phyloP scores from a whole-genome alignment of 2,888 invertebrate species.

The Exocentrus adspersus region DNA sequence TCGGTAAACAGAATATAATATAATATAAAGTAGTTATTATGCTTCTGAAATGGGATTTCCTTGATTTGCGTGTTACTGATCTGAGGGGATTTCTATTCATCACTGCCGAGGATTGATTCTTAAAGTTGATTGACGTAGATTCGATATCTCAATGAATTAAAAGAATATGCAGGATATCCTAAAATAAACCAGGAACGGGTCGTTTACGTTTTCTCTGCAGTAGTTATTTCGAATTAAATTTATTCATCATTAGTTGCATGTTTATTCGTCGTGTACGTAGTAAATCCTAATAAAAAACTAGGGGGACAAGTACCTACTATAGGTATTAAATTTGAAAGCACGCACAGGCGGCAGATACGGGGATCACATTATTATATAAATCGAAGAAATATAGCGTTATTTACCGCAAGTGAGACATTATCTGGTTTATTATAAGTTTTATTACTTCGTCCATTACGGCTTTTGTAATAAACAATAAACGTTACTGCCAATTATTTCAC shows the following conservation, averaged over 20 bases:
- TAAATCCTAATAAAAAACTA: not conserved
- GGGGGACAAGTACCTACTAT: too few species aligned
- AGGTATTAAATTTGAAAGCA: not conserved
- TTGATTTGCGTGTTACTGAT: not conserved
- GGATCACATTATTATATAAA: not conserved
- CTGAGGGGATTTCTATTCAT: not conserved
- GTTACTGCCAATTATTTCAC: not conserved
- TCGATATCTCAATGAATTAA: too few species aligned
- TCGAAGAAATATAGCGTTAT: not conserved
- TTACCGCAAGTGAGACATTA: not conserved
- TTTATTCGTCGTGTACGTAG: not conserved
- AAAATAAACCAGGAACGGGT: too few species aligned
- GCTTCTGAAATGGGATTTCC: not conserved
- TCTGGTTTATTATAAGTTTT: constrained; percentile 3
- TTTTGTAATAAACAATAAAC: constrained; percentile 2
- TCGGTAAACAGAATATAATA: not conserved
- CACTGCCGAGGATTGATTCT: too few species aligned
- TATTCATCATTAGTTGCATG: not conserved
- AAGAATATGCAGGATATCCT: too few species aligned
- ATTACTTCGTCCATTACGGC: not conserved
- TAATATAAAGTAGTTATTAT: not conserved
- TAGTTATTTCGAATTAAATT: too few species aligned
- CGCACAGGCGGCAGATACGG: not conserved
- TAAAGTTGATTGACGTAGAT: too few species aligned
- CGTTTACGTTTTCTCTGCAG: too few species aligned